A percentile compares a stretch with the other conserved stretches of the same genome.
Evolutionary conservation across 2,888 invertebrate genomes (phyloP).

Genomic region (Andrena bucephala): DNA sequence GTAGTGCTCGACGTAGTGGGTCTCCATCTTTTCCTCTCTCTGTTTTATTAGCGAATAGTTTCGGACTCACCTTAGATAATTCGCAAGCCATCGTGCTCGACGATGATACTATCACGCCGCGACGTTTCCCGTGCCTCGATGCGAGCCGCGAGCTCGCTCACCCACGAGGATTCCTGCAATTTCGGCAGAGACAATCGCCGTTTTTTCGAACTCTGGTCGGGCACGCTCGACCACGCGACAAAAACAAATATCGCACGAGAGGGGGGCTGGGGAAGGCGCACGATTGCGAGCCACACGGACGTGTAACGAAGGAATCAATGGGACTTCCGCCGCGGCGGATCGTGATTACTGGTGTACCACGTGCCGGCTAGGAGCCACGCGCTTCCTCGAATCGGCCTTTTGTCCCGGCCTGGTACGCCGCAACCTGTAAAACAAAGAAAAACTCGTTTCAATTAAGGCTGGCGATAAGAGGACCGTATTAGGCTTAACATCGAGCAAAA

Average conservation of each 20-base stretch:
- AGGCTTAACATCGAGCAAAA: neutral
- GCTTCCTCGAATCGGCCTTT: conserved; percentile 29
- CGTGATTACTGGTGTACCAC: conserved; percentile 38
- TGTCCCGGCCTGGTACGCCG: conserved; percentile 28
- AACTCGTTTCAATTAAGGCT: conserved; percentile 2
- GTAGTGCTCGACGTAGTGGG: conserved; percentile 19
- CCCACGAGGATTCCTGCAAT: conserved; percentile 28
- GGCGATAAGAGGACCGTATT: neutral
- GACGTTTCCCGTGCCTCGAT: conserved; percentile 64
- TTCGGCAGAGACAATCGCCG: conserved; percentile 23
- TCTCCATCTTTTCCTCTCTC: conserved; percentile 4
- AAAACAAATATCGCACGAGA: neutral
- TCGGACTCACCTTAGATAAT: conserved; percentile 72
- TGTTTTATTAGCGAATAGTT: conserved; percentile 25
- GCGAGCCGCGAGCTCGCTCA: conserved; percentile 42
- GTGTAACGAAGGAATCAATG: conserved; percentile 38
- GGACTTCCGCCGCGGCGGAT: conserved; percentile 50
- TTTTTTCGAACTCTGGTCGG: conserved; percentile 29
- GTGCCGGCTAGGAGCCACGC: conserved; percentile 29
- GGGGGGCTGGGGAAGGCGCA: neutral
- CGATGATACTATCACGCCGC: conserved; percentile 74
- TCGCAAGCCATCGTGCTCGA: conserved; percentile 77
- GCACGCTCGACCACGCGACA: conserved; percentile 28
- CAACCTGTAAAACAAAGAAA: conserved; percentile 49
- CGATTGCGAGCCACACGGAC: conserved; percentile 25